These are phyloP conservation scores for Olivierus martensii DNA, from an alignment of 1,140 invertebrate genomes.

Conservation along the genomic window DNA sequence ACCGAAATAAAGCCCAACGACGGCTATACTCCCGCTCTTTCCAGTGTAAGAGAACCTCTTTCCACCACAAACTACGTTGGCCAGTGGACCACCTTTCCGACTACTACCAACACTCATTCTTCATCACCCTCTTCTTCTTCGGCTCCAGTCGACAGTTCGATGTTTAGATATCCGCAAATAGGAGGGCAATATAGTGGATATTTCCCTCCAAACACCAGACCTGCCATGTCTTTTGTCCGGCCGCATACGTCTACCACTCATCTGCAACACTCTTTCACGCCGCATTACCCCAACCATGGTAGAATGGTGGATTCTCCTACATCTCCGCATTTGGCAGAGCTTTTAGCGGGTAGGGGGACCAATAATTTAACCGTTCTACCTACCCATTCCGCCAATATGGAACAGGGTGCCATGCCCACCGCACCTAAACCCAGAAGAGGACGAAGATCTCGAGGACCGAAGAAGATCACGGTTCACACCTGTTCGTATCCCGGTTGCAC, in stretches of 20 bases:
- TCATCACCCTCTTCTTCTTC: conserved; percentile 4
- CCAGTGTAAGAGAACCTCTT: no score
- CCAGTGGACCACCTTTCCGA: no score
- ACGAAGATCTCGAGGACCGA: conserved; percentile 33
- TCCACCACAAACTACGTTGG: no score
- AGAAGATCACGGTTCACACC: conserved; percentile 39
- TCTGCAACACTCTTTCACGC: conserved; percentile 1
- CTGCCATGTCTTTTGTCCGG: background rate
- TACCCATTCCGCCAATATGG: background rate
- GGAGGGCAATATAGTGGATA: conserved; percentile 10
- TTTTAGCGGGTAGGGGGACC: conserved; percentile 19
- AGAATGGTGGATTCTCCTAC: conserved; percentile 40
- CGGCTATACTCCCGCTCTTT: no score
- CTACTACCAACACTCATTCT: no score
- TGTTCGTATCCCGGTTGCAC: conserved; percentile 41
- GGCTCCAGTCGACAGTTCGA: conserved; percentile 5
- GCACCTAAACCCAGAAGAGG: conserved; percentile 21
- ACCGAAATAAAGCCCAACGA: no score
- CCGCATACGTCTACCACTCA: conserved; percentile 4
- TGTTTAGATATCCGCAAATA: conserved; percentile 5
- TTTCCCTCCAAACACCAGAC: conserved; percentile 1
- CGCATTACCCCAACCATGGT: conserved; percentile 17
- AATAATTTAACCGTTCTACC: conserved; percentile 6
- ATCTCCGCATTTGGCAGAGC: conserved; percentile 37
- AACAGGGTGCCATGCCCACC: background rate